These are phyloP conservation scores for Drosophila yakuba DNA, from an alignment of 1,140 invertebrate species.

Conservation along the genomic window DNA sequence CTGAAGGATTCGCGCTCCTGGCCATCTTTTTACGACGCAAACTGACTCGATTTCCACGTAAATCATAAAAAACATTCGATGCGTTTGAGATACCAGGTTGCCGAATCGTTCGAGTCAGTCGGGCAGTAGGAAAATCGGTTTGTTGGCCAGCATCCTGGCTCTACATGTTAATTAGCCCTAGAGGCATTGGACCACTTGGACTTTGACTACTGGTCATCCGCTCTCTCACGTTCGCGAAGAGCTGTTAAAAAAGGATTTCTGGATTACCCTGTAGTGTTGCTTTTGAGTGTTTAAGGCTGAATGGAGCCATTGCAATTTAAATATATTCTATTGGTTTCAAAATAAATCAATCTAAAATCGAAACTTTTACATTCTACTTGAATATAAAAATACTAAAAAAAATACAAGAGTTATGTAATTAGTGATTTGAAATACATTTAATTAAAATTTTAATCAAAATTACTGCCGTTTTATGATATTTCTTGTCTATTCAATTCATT, in stretches of 20 bases:
- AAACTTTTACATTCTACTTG: too few species aligned
- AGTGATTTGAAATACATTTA: too few species aligned
- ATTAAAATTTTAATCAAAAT: too few species aligned
- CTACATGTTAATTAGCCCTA: constrained; percentile 75
- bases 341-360: too few species aligned
- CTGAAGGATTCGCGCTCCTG: constrained; percentile 41
- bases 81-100: constrained; percentile 31
- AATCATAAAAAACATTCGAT: constrained; percentile 78
- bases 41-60: constrained; percentile 73
- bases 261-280: not conserved
- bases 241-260: constrained; percentile 61
- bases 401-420: too few species aligned
- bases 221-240: constrained; percentile 75
- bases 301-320: not conserved
- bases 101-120: constrained; percentile 24
- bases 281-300: not conserved
- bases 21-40: constrained; percentile 66
- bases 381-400: too few species aligned
- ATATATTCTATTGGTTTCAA: not conserved
- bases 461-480: too few species aligned
- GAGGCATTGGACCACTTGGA: constrained; percentile 41
- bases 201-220: constrained; percentile 76
- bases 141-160: constrained; percentile 50
- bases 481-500: too few species aligned
- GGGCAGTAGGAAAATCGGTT: constrained; percentile 9